phyloP scores from a whole-genome alignment of 2,113 vertebrate species.

The Pterocles gutturalis region DNA sequence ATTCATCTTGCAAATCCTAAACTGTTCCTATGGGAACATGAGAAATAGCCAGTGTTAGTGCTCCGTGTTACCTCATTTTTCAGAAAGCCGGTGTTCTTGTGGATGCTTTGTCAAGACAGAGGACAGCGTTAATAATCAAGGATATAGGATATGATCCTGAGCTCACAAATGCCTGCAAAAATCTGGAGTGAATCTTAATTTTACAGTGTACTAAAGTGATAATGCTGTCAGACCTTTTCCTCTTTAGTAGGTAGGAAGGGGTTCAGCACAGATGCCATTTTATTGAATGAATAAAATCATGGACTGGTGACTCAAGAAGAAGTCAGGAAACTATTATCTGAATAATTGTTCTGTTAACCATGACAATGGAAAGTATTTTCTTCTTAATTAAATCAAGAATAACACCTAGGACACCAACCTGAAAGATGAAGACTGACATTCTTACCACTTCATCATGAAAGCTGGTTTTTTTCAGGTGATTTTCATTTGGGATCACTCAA shows the following conservation, averaged over 20 bases:
- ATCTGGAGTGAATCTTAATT: slow-evolving; percentile 1
- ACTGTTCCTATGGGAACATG: slow-evolving; percentile 15
- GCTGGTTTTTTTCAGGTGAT: neutral
- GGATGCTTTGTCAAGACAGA: neutral
- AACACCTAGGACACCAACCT: neutral
- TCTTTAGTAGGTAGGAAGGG: neutral
- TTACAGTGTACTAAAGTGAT: neutral
- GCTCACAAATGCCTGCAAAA: neutral
- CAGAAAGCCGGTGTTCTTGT: neutral
- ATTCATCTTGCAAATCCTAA: slow-evolving; percentile 45
- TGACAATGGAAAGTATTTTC: neutral
- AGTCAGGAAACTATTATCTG: neutral
- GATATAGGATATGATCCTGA: neutral
- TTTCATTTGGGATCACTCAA: neutral
- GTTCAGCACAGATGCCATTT: neutral
- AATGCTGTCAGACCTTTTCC: neutral
- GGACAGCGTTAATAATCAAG: neutral
- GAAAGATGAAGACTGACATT: neutral
- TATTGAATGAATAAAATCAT: neutral
- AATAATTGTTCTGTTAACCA: neutral
- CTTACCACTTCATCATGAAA: neutral
- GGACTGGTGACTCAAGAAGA: neutral
- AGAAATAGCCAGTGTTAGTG: slow-evolving; percentile 9
- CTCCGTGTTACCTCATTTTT: neutral
- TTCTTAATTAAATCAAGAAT: neutral